Evolutionary conservation across 92 coral and sea anemone species (phyloP).

Genomic region (Phenganax subtilis): DNA sequence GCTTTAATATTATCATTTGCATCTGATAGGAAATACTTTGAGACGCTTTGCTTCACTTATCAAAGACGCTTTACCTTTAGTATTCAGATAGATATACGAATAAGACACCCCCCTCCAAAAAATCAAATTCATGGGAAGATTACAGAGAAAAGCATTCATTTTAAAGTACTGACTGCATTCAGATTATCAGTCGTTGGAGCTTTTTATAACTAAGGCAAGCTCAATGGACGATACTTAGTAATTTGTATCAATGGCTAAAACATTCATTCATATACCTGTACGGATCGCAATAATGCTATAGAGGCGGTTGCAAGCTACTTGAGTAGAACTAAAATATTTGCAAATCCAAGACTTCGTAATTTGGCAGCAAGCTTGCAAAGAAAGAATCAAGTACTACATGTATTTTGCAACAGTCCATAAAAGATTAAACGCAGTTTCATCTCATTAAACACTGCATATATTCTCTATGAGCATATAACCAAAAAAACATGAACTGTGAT

Average conservation of each 20-base stretch:
- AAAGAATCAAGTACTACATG: too few species aligned
- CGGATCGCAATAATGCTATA: background rate
- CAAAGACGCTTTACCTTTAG: conserved; percentile 30
- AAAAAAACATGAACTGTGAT: background rate
- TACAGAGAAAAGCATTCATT: background rate
- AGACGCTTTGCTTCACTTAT: background rate
- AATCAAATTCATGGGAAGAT: background rate
- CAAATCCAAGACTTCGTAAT: background rate
- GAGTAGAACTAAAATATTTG: conserved; percentile 9
- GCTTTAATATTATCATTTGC: background rate
- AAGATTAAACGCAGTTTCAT: too few species aligned
- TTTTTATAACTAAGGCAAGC: background rate
- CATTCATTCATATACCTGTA: background rate
- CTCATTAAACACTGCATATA: too few species aligned
- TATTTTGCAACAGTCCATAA: too few species aligned
- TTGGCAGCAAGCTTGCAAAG: too few species aligned
- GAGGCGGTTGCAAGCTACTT: conserved; percentile 31
- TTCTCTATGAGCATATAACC: too few species aligned
- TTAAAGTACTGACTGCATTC: background rate
- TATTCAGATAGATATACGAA: background rate
- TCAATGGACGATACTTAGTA: background rate
- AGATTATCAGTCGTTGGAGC: background rate
- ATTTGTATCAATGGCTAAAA: background rate
- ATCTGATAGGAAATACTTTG: background rate
- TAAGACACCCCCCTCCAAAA: background rate